Evolutionary conservation across 35 echinoderm and acorn worm species (phyloP).

Genomic region (Eucidaris tribuloides): DNA sequence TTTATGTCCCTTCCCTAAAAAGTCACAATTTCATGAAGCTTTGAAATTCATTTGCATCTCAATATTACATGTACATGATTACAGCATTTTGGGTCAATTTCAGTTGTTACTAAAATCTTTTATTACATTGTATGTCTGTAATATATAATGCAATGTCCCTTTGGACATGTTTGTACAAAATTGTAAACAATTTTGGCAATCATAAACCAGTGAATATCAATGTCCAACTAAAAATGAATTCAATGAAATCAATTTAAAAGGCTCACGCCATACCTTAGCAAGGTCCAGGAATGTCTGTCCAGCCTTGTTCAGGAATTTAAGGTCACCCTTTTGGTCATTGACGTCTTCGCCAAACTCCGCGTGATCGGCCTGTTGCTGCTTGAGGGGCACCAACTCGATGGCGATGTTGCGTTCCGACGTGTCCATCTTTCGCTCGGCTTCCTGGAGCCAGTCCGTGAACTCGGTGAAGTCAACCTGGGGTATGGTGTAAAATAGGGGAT

Average conservation of each 20-base stretch:
- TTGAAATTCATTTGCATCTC: too few relatives aligned
- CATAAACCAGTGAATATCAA: too few relatives aligned
- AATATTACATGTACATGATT: too few relatives aligned
- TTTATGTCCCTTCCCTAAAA: too few relatives aligned
- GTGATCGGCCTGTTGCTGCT: constrained; percentile 50
- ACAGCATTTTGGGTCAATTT: too few relatives aligned
- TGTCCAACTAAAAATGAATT: neutral
- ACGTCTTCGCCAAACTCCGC: constrained; percentile 65
- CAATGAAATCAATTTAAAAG: neutral
- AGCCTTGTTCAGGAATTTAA: constrained; percentile 82
- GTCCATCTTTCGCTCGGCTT: constrained; percentile 58
- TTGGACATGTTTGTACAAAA: too few relatives aligned
- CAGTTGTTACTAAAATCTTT: too few relatives aligned
- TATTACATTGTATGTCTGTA: too few relatives aligned
- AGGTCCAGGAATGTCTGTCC: constrained; percentile 65
- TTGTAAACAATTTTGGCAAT: too few relatives aligned
- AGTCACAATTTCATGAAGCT: too few relatives aligned
- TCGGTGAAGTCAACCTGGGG: constrained; percentile 49
- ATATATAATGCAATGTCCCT: too few relatives aligned
- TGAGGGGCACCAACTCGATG: constrained; percentile 36
- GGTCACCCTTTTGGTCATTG: constrained; percentile 87
- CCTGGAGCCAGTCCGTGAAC: constrained; percentile 65
- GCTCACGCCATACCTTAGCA: constrained; percentile 76
- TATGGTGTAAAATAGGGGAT: too few relatives aligned
- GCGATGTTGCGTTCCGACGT: constrained; percentile 64